Base-by-base conservation (phyloP, 2,888 invertebrate species). In the Acanthosepion esculentum region DNA sequence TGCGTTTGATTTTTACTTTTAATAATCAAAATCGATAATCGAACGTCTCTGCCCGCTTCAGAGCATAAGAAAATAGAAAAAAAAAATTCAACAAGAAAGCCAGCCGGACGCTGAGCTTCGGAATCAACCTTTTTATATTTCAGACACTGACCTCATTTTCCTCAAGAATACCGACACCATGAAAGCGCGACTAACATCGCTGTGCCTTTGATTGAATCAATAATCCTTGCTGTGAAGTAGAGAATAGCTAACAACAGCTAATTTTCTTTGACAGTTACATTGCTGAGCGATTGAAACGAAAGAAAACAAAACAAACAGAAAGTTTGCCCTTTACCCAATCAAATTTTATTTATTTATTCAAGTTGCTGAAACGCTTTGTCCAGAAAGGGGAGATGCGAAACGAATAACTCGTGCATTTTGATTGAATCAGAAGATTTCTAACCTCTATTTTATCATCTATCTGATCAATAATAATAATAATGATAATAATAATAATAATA, bases 221-320 rank as follows among this genome's bases (percentile, higher is more conserved):
- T 78, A 78, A 78, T 18, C 33, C 78, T 33, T 78, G 2, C n/a
- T 15, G n/a, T n/a, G 15, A 33, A 33, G 12, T n/a, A 5, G 78
- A 78, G 18, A 78, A 78, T 33, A 78, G 10, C 78, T 12, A 15
- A 78, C 29, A 78, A 29, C 78, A 78, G n/a, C 78, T 78, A 78
- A 78, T 78, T 78, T 78, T n/a, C 78, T 78, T 78, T 78, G 78
- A n/a, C 78, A 78, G 78, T 78, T 78, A n/a, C n/a, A 78, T 78
- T 78, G n/a, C n/a, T 2, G 12, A 15, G n/a, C n/a, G 78, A 78
- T 78, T 78, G n/a, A 78, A 78, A 78, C 15, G 78, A n/a, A n/a
- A 78, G 78, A 78, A 15, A 33, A 33, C 78, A 59, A 23, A 4
- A 20, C 20, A 59, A 59, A 23, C 59, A n/a, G n/a, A 33, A 78